Base-by-base conservation (phyloP, 1,140 invertebrate species). In the Onthophagus taurus region DNA sequence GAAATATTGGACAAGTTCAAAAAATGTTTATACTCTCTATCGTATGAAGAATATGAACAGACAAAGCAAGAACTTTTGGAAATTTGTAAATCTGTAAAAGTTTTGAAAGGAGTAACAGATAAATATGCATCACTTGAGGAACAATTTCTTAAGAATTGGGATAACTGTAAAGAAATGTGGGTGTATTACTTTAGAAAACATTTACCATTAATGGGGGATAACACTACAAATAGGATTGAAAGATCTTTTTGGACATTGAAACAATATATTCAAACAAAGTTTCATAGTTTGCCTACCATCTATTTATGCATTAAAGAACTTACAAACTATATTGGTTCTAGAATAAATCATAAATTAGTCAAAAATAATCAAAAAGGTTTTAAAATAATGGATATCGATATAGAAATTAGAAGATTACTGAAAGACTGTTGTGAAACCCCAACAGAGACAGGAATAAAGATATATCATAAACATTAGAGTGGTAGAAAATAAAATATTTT, bases 1-100 rank as follows among this genome's bases (percentile, higher is more conserved):
- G 18, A 35, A 35, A 26, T 6, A 16, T 29, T 41, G 26, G 14
- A 29, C n/a, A 41, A 41, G 16, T 38, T 38, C 12, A 38, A 23
- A 18, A 23, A 38, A n/a, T n/a, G 36, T 17, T 21, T 38, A 23
- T 24, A 38, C 18, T 38, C 36, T 16, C 23, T 13, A 35, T 17
- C 33, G 16, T 35, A 35, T 35, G 33, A 35, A 35, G 14, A 35
- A 35, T 35, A 35, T 18, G 23, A 41, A 18, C 11, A 41, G 11
- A 7, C n/a, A 16, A 30, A 41, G 30, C 26, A 41, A 18, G 26
- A 41, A 41, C 18, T 26, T 12, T 24, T 30, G 38, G 23, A 30
- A 26, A 41, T 41, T 41, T 41, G 38, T 30, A 41, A 41, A 30
- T 41, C 26, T 30, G 38, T 30, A 29, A 11, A 41, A 29, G 24